Evolutionary conservation across 2,113 vertebrate species (phyloP), one percentile per base, ranked within the genome.

Genomic region (Sander vitreus): DNA sequence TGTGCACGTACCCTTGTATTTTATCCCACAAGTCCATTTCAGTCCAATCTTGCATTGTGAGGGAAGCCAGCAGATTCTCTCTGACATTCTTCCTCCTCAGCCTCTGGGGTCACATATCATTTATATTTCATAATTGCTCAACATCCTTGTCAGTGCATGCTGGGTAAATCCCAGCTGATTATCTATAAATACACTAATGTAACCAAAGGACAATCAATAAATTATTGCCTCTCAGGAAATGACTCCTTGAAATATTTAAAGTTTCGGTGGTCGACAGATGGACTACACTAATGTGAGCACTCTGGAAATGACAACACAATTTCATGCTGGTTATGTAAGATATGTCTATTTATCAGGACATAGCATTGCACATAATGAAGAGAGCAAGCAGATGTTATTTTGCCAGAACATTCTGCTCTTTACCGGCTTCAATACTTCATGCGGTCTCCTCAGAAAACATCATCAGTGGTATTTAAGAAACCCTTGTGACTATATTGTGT

Each of bases 131-230:
- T 89, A 71, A 76, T 81, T 90, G 87, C 75, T 90, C 92, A 84
- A 92, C 90, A 92, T 93, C 76, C 62, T 76, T 48, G 73, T 77
- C 81, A 80, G 90, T 78, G 87, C 82, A 81, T 70, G 64, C 70
- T 72, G 83, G 81, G 77, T 79, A 92, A 89, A 89, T 93, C 90
- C 89, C 85, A 3, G 65, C 74, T 88, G 88, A 93, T 94, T 90
- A 89, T 85, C 88, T 93, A 92, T 91, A 95, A 92, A 95, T 93
- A 91, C 74, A 84, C 84, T 93, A 92, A 94, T 93, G 90, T 91
- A 69, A 89, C 85, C 90, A 81, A 92, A 86, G 83, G 76, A 85
- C 68, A 88, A 93, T 94, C 87, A 93, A 95, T 94, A 95, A 95
- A 94, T 94, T 0, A 95, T 93, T 76, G 57, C 85, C 72, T 90